Evolutionary conservation across 2,888 invertebrate genomes (phyloP).

Genomic region (Julus scanicus): DNA sequence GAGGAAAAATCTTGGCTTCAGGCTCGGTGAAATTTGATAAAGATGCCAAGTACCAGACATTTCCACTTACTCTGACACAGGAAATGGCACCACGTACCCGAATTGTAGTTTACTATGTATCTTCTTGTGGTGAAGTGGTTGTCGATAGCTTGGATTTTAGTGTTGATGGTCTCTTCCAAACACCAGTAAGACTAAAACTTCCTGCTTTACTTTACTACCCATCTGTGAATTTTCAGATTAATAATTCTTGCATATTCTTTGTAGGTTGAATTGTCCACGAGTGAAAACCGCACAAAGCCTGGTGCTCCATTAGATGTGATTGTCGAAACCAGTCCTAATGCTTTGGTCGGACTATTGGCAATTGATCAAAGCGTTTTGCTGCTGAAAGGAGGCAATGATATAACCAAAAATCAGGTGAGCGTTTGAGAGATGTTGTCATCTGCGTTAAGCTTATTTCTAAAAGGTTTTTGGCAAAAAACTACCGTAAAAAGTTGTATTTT

Average conservation of each 20-base stretch:
- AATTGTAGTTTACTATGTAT: conserved; percentile 66
- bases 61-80: conserved; percentile 64
- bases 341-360: conserved; percentile 67
- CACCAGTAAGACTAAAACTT: conserved; percentile 60
- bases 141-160: conserved; percentile 69
- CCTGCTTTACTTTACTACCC: background rate
- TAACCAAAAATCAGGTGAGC: conserved; percentile 66
- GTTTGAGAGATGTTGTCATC: background rate
- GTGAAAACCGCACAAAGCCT: conserved; percentile 63
- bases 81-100: conserved; percentile 66
- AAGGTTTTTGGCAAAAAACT: too few species aligned
- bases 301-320: conserved; percentile 64
- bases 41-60: conserved; percentile 59
- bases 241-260: conserved; percentile 31
- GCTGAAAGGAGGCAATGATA: conserved; percentile 69
- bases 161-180: conserved; percentile 66
- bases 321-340: conserved; percentile 67
- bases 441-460: background rate
- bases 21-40: conserved; percentile 59
- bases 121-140: conserved; percentile 66
- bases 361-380: conserved; percentile 69
- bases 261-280: conserved; percentile 62
- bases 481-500: too few species aligned
- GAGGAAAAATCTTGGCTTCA: conserved; percentile 64
- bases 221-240: background rate